Evolutionary conservation across 1,140 invertebrate genomes (phyloP).

Genomic region (Phymastichus coffea): DNA sequence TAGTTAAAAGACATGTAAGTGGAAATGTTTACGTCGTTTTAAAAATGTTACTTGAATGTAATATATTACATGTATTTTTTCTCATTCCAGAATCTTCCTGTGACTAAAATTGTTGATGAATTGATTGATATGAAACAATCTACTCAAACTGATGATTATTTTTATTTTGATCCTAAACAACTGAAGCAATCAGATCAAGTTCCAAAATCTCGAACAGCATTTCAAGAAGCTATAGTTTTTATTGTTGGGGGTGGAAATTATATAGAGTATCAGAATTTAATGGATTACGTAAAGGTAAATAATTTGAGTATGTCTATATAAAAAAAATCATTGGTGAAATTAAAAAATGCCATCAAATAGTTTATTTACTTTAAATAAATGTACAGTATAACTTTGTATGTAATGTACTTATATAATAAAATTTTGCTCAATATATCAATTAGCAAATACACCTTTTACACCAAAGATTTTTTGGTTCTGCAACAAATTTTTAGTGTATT

Average conservation of each 20-base stretch:
- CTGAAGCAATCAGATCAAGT: constrained; percentile 70
- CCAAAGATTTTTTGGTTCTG: no score
- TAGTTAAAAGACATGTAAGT: constrained; percentile 94
- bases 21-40: constrained; percentile 9
- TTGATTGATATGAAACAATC: constrained; percentile 83
- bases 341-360: no score
- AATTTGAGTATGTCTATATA: constrained; percentile 8
- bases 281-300: constrained; percentile 86
- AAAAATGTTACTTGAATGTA: background rate
- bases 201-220: constrained; percentile 68
- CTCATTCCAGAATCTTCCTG: constrained; percentile 74
- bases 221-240: constrained; percentile 93
- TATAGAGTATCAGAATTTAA: constrained; percentile 98
- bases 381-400: no score
- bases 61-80: constrained; percentile 8
- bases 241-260: constrained; percentile 98
- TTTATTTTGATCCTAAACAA: constrained; percentile 91
- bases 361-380: no score
- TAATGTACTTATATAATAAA: no score
- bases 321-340: constrained; percentile 1
- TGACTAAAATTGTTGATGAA: constrained; percentile 89
- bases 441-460: background rate
- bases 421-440: background rate
- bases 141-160: constrained; percentile 81
- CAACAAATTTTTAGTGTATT: no score